A percentile compares a stretch with the other conserved stretches of the same genome.
These are phyloP conservation scores for Monopis laevigella DNA, from an alignment of 2,888 invertebrate genomes.

Conservation along the genomic window DNA sequence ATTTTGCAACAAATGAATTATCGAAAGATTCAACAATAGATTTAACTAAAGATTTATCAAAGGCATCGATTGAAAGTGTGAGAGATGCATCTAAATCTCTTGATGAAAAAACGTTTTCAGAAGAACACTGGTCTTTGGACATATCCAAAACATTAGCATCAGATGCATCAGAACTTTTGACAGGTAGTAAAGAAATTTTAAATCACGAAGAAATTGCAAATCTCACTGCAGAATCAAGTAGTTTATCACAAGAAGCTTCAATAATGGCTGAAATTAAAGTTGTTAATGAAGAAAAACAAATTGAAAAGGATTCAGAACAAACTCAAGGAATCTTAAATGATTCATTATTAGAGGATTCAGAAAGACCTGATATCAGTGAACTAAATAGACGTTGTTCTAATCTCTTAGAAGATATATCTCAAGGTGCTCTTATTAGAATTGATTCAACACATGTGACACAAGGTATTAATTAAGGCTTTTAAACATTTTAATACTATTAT, in stretches of 20 bases:
- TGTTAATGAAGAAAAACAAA: conserved; percentile 35
- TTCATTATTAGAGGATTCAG: conserved; percentile 31
- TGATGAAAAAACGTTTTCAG: conserved; percentile 58
- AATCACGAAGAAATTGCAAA: conserved; percentile 47
- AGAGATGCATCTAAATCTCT: conserved; percentile 55
- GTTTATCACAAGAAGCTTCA: conserved; percentile 53
- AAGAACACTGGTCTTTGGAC: conserved; percentile 59
- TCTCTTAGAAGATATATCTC: conserved; percentile 59
- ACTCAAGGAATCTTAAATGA: conserved; percentile 14
- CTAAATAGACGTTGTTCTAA: conserved; percentile 60
- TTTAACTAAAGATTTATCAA: conserved; percentile 52
- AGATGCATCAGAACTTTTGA: conserved; percentile 50
- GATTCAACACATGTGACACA: conserved; percentile 58
- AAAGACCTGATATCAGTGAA: conserved; percentile 51
- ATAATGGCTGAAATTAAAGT: conserved; percentile 51
- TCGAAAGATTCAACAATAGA: conserved; percentile 62
- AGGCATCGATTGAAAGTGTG: conserved; percentile 56
- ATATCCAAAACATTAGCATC: conserved; percentile 60
- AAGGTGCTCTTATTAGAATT: conserved; percentile 56
- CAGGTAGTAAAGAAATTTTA: conserved; percentile 46
- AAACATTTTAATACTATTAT: neutral
- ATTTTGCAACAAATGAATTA: conserved; percentile 58
- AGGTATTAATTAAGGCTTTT: conserved; percentile 33
- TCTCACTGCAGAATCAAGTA: conserved; percentile 37
- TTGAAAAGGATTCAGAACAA: conserved; percentile 20